phyloP scores from a whole-genome alignment of 1,140 invertebrate species.

The Hycleus cichorii region DNA sequence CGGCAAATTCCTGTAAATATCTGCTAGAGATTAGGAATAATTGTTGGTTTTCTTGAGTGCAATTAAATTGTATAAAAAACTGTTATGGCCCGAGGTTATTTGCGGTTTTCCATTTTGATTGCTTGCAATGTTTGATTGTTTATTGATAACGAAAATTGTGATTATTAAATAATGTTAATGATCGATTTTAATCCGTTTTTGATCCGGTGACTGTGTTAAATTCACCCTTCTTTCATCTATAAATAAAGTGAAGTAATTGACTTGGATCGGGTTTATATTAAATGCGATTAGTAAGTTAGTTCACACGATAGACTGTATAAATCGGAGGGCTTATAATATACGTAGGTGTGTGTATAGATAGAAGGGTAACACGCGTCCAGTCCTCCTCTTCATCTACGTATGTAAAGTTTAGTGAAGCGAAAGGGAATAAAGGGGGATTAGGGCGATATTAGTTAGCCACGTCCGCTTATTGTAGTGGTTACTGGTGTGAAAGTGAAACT shows the following conservation, averaged over 20 bases:
- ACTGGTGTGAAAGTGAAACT: constrained; percentile 34
- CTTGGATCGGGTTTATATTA: constrained; percentile 3
- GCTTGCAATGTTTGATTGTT: too few species aligned
- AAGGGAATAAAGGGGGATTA: constrained; percentile 24
- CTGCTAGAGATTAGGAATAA: too few species aligned
- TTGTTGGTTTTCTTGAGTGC: too few species aligned
- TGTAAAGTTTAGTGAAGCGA: constrained; percentile 19
- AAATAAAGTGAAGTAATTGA: background rate
- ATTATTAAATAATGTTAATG: too few species aligned
- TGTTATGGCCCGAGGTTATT: too few species aligned
- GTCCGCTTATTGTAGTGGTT: constrained; percentile 33
- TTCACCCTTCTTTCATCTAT: too few species aligned
- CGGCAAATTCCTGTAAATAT: too few species aligned
- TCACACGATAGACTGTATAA: constrained; percentile 9
- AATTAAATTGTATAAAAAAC: too few species aligned
- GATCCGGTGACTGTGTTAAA: too few species aligned
- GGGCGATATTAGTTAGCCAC: constrained; percentile 30
- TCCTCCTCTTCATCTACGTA: constrained; percentile 3
- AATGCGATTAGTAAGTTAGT: constrained; percentile 15
- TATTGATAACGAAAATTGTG: too few species aligned
- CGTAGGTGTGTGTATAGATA: constrained; percentile 4
- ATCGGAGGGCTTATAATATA: constrained; percentile 7
- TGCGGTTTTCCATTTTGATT: too few species aligned
- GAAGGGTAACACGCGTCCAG: background rate
- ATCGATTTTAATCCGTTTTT: too few species aligned